These are phyloP conservation scores for Acrobasis consociella DNA, from an alignment of 2,888 invertebrate genomes.

Conservation along the genomic window DNA sequence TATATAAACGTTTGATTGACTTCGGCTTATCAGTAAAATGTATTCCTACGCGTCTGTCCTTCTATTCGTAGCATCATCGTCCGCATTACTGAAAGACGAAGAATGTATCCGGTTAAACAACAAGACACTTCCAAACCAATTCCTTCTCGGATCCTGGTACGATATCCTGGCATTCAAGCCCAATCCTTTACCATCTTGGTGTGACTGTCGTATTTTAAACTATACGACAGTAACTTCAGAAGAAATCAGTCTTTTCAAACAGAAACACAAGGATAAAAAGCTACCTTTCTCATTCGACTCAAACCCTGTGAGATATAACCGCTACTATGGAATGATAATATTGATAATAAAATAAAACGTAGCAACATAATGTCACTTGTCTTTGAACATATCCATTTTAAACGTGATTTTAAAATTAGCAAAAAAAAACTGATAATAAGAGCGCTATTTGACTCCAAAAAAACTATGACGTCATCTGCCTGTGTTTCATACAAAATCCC, in stretches of 20 bases:
- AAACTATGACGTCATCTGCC: too few relatives aligned
- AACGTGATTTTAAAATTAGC: too few relatives aligned
- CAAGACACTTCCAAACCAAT: conserved; percentile 24
- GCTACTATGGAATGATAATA: too few relatives aligned
- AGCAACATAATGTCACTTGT: too few relatives aligned
- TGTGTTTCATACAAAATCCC: too few relatives aligned
- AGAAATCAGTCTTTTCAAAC: not conserved
- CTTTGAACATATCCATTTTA: too few relatives aligned
- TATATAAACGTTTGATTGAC: not conserved
- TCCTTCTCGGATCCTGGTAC: conserved; percentile 11
- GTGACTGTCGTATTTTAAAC: not conserved
- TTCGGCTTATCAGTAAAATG: not conserved
- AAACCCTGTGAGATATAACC: not conserved
- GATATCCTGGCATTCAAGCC: not conserved
- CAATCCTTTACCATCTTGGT: not conserved
- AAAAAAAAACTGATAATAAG: too few relatives aligned
- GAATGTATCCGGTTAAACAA: conserved; percentile 17
- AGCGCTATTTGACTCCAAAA: too few relatives aligned
- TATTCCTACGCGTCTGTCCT: not conserved
- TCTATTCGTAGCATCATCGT: not conserved
- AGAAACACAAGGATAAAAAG: not conserved
- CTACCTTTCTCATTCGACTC: not conserved
- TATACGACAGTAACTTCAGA: not conserved
- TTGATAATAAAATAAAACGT: too few relatives aligned
- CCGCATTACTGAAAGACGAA: not conserved